Evolutionary conservation across 2,888 invertebrate species (phyloP).

Genomic region (Drosophila birchii): DNA sequence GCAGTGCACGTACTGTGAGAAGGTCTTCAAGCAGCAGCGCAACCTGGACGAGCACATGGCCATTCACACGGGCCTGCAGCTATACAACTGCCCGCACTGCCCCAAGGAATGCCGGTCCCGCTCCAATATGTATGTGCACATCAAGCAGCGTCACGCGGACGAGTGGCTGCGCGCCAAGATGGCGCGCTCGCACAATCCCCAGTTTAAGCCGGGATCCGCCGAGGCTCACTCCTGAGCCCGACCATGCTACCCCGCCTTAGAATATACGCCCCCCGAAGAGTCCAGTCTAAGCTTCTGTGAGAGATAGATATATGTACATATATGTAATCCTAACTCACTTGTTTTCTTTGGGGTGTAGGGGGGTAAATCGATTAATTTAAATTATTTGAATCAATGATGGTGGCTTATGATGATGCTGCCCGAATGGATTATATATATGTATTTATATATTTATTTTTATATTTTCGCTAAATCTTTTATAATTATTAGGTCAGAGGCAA

Average conservation of each 20-base stretch:
- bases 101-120: slow-evolving; percentile 81
- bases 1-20: slow-evolving; percentile 79
- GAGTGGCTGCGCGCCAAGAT: slow-evolving; percentile 81
- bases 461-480: neutral
- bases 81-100: slow-evolving; percentile 81
- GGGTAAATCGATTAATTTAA: neutral
- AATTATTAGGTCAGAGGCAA: neutral
- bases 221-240: neutral
- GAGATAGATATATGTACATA: slow-evolving; percentile 8
- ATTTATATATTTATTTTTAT: too few species aligned
- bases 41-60: slow-evolving; percentile 82
- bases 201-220: slow-evolving; percentile 53
- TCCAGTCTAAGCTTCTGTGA: slow-evolving; percentile 10
- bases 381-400: neutral
- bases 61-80: slow-evolving; percentile 78
- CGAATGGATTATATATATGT: neutral
- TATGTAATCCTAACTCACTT: neutral
- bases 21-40: slow-evolving; percentile 76
- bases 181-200: slow-evolving; percentile 73
- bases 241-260: neutral
- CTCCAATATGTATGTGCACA: slow-evolving; percentile 82
- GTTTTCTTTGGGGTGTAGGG: neutral
- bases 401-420: neutral
- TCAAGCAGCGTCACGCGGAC: slow-evolving; percentile 78
- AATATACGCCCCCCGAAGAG: neutral